Evolutionary conservation across 2,888 invertebrate genomes (phyloP), one percentile per base, ranked within the genome.

Genomic region (Drosophila atroscutellata): DNA sequence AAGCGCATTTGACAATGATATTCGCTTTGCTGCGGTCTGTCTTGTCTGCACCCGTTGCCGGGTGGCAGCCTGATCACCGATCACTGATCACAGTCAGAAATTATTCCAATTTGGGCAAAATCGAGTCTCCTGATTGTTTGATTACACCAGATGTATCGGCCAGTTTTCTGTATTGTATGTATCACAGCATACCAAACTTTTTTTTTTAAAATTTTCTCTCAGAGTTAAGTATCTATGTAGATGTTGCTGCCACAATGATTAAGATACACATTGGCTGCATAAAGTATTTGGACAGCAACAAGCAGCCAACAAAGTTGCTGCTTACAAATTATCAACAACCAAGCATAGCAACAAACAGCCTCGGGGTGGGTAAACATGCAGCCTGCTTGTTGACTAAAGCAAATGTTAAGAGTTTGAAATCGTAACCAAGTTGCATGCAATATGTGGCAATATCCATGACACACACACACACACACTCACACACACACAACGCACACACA

Each of bases 1-100:
- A 90, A 89, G 85, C 78, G 69, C 86, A 83, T 90, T 90, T 89
- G 90, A 89, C 90, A 89, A 89, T 90, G 83, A 89, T 89, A 89
- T 85, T 89, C 66, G 67, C 62, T 81, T 72, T 71, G 77, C 54
- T 37, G 26, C 7, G n/a, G 36, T n/a, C 18, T 55, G 67, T 49
- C 55, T n/a, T 52, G 59, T 60, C 54, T 51, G 56, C 42, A 49
- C 36, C 67, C 50, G 49, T 72, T 72, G 72, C 69, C 61, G 78
- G 67, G 75, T 74, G 71, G 76, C 76, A 66, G 67, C 47, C 60
- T 37, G 77, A 72, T 72, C 72, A 72, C 68, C 56, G 45, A 37
- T 37, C 63, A 39, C 28, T 47, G 58, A 58, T 55, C 61, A 47
- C 67, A 59, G 56, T 45, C 58, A 50, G 66, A 71, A 70, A 80